Evolutionary conservation across 92 coral and sea anemone species (phyloP), one percentile per base, ranked within the genome.

Genomic region (Parazoanthus swiftii): DNA sequence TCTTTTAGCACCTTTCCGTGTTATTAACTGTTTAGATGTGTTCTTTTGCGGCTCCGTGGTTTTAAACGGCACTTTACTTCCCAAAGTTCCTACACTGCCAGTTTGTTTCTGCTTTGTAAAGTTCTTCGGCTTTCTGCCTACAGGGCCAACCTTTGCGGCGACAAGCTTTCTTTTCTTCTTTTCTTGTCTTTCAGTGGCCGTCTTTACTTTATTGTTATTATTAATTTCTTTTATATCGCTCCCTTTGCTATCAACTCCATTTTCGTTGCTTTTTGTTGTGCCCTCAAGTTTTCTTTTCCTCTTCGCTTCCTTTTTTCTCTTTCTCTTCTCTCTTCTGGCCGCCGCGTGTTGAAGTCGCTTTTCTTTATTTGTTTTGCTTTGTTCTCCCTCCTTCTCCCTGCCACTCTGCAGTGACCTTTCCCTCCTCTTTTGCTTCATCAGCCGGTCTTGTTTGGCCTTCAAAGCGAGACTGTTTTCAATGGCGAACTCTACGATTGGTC

Each of bases 401-500:
- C 85, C 89, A 74, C 77, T 77, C 78, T 88, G 93, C 54, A 67
- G 20, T 1, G 88, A 43, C 67, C 16, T 3, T 67, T 46, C 38
- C 80, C 86, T 95, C 21, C 73, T 81, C 66, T 78, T 88, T 74
- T 85, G 92, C 85, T 88, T 91, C 63, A 85, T 65, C 42, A 81
- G 68, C 51, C 95, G 98, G 78, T 93, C 94, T 70, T 95, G 93
- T 81, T 89, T 93, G 71, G 95, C 94, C 75, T 95, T 93, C 86
- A 97, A 80, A 54, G 95, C 98, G 66, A 93, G 88, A 91, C 95
- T 91, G 77, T 97, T 97, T 85, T 97, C 97, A 50, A 95, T 91
- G 20, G 98, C 92, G 80, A 97, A 97, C 88, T 97, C 99, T 4
- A 97, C 99, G 70, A 97, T 97, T 6, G 97, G 99, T 76, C 99